These are phyloP conservation scores for Scolopax mira DNA, from an alignment of 2,113 vertebrate genomes.

Conservation along the genomic window DNA sequence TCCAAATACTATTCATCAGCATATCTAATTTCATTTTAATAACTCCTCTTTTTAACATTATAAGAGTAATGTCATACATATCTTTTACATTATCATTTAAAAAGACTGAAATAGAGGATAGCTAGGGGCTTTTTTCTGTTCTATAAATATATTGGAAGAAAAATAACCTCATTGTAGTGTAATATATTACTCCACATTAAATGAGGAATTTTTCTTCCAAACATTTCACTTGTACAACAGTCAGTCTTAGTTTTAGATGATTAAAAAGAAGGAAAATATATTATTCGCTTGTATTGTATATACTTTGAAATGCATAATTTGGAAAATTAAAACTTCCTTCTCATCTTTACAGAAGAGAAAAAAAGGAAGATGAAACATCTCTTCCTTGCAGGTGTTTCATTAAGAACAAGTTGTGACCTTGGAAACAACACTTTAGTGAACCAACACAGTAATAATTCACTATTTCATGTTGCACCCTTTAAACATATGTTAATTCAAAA, in stretches of 20 bases:
- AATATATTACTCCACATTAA: not conserved
- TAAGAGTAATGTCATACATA: not conserved
- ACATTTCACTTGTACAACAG: not conserved
- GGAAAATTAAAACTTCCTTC: not conserved
- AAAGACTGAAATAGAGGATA: not conserved
- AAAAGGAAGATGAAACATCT: not conserved
- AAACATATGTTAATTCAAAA: not conserved
- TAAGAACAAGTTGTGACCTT: not conserved
- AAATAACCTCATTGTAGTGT: constrained; percentile 3
- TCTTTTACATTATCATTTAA: not conserved
- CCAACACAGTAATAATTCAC: not conserved
- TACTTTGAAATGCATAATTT: not conserved
- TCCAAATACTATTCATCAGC: not conserved
- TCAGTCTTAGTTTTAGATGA: not conserved
- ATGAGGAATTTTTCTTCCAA: constrained; percentile 6
- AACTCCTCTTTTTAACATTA: not conserved
- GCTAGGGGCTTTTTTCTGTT: not conserved
- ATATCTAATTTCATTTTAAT: constrained; percentile 51
- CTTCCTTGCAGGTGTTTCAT: not conserved
- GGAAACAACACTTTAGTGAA: not conserved
- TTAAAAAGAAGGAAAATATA: not conserved
- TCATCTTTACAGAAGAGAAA: not conserved
- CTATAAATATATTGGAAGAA: constrained; percentile 5
- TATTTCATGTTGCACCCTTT: not conserved
- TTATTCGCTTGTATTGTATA: not conserved